Evolutionary conservation across 1,140 invertebrate species (phyloP).

Genomic region (Cydia amplana): DNA sequence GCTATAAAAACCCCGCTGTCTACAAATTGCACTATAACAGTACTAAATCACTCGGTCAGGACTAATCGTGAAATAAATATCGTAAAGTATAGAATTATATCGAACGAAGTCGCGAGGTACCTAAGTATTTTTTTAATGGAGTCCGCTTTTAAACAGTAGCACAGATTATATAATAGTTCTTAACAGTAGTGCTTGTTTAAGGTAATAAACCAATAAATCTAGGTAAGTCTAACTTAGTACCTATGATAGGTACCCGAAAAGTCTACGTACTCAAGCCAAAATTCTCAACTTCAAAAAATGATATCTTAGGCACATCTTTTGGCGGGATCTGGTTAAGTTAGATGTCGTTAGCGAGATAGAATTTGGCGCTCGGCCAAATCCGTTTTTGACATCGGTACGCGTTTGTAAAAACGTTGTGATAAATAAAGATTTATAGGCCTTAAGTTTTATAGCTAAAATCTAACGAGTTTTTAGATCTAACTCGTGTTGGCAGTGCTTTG

Average conservation of each 20-base stretch:
- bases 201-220: too few relatives aligned
- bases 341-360: conserved; percentile 6
- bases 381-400: background rate
- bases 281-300: too few relatives aligned
- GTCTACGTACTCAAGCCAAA: too few relatives aligned
- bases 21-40: conserved; percentile 7
- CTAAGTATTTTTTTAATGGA: too few relatives aligned
- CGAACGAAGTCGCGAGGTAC: too few relatives aligned
- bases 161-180: too few relatives aligned
- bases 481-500: background rate
- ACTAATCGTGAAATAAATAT: too few relatives aligned
- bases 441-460: conserved; percentile 3
- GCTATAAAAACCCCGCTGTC: background rate
- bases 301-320: background rate
- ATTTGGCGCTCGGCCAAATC: conserved; percentile 8
- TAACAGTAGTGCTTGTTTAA: too few relatives aligned
- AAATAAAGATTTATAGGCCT: background rate
- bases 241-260: too few relatives aligned
- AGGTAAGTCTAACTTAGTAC: too few relatives aligned
- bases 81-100: too few relatives aligned
- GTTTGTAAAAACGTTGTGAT: conserved; percentile 7
- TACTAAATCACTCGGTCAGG: background rate
- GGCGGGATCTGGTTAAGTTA: background rate
- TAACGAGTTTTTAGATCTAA: background rate
- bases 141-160: too few relatives aligned